phyloP scores from a whole-genome alignment of 64 coral and sea anemone genomes.

The Montipora cactus region DNA sequence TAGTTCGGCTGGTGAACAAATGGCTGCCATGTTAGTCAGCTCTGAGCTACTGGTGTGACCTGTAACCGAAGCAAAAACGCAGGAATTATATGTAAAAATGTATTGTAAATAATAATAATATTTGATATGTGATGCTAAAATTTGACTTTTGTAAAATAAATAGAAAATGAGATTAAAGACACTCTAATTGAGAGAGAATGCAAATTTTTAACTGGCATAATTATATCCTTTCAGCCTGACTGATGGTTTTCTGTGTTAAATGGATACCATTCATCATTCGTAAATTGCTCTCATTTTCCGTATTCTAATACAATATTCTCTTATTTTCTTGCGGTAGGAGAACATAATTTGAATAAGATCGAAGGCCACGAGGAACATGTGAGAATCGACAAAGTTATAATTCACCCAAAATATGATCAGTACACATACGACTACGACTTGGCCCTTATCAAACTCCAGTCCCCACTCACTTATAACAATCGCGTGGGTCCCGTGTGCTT shows the following conservation, averaged over 20 bases:
- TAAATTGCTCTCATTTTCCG: background rate
- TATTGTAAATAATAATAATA: too few species aligned
- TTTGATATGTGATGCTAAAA: too few species aligned
- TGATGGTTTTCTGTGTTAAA: background rate
- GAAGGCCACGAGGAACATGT: conserved; percentile 71
- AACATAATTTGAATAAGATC: conserved; percentile 64
- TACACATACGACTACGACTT: conserved; percentile 82
- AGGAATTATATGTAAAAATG: too few species aligned
- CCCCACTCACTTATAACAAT: conserved; percentile 58
- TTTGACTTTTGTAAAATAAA: too few species aligned
- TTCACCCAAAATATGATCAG: conserved; percentile 58
- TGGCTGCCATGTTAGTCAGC: too few species aligned
- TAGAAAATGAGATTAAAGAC: too few species aligned
- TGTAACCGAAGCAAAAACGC: too few species aligned
- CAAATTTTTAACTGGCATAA: background rate
- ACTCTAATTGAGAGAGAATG: background rate
- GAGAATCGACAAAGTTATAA: conserved; percentile 69
- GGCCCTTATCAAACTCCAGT: conserved; percentile 81
- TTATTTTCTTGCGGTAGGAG: conserved; percentile 43
- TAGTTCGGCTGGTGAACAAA: too few species aligned
- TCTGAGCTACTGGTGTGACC: too few species aligned
- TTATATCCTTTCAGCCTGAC: too few species aligned
- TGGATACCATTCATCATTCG: background rate
- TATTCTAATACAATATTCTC: background rate
- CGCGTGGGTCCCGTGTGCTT: conserved; percentile 79